phyloP scores from a whole-genome alignment of 2,113 vertebrate genomes.

The Hiodon alosoides region DNA sequence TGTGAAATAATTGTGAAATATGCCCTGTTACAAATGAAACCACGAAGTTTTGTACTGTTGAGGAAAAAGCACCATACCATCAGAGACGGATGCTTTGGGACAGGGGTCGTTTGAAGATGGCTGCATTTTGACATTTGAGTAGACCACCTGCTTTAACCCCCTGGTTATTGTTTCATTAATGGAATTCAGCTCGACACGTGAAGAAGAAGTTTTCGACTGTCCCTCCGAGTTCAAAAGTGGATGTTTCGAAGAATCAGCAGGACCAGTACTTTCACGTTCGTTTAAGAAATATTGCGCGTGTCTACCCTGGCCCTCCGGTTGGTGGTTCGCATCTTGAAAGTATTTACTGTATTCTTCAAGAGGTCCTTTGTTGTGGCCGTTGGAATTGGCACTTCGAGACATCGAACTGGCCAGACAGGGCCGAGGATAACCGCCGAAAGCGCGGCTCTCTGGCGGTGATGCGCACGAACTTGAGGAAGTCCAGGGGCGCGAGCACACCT shows the following conservation, averaged over 20 bases:
- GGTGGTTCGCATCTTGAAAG: constrained; percentile 62
- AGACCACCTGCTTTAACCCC: constrained; percentile 70
- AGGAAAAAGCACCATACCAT: constrained; percentile 65
- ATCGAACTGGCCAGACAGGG: constrained; percentile 75
- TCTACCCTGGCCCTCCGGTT: constrained; percentile 65
- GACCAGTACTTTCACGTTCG: constrained; percentile 55
- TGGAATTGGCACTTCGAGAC: constrained; percentile 61
- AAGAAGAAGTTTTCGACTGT: constrained; percentile 56
- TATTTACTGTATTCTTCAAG: constrained; percentile 71
- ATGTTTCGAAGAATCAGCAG: constrained; percentile 64
- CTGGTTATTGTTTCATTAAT: constrained; percentile 61
- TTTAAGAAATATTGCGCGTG: constrained; percentile 58
- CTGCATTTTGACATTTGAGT: constrained; percentile 73
- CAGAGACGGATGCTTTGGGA: constrained; percentile 74
- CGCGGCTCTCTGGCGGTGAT: constrained; percentile 70
- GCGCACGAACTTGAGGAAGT: constrained; percentile 74
- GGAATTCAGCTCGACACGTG: constrained; percentile 64
- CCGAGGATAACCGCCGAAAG: constrained; percentile 72
- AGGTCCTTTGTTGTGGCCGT: constrained; percentile 62
- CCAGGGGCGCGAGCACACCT: constrained; percentile 83
- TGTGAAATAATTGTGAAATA: neutral
- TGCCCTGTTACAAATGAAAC: neutral
- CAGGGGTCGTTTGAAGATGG: constrained; percentile 67
- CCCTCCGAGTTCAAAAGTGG: constrained; percentile 68
- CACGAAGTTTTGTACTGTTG: neutral